Evolutionary conservation across 2,113 vertebrate genomes (phyloP).

Genomic region (Syngnathoides biaculeatus): DNA sequence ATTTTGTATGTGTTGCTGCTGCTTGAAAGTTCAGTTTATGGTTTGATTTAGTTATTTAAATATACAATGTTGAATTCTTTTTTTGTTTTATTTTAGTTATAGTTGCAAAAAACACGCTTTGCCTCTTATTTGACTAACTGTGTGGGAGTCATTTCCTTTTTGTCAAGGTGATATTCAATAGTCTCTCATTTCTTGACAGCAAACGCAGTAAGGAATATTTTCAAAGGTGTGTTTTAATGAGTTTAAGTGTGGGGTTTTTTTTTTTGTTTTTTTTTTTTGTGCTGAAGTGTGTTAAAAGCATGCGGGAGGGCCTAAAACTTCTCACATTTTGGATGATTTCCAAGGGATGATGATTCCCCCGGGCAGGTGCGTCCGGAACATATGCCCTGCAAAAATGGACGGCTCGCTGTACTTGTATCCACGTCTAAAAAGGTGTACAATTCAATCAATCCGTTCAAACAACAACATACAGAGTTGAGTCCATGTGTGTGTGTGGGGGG

Average conservation of each 20-base stretch:
- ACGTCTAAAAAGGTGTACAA: background rate
- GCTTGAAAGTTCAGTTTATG: no score
- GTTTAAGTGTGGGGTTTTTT: no score
- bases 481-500: no score
- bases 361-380: background rate
- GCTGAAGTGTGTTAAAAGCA: background rate
- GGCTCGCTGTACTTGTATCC: background rate
- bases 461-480: constrained; percentile 2
- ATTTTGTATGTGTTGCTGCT: no score
- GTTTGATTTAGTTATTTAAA: no score
- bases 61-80: no score
- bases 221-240: background rate
- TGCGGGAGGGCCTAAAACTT: background rate
- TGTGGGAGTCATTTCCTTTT: background rate
- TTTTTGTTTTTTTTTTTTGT: no score
- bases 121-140: no score
- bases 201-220: background rate
- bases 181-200: background rate
- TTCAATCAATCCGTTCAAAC: background rate
- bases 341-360: no score
- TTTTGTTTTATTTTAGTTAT: no score
- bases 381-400: background rate
- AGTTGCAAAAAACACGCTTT: no score
- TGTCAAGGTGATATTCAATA: background rate
- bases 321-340: no score